Evolutionary conservation across 2,113 vertebrate species (phyloP).

Genomic region (Castor canadensis): DNA sequence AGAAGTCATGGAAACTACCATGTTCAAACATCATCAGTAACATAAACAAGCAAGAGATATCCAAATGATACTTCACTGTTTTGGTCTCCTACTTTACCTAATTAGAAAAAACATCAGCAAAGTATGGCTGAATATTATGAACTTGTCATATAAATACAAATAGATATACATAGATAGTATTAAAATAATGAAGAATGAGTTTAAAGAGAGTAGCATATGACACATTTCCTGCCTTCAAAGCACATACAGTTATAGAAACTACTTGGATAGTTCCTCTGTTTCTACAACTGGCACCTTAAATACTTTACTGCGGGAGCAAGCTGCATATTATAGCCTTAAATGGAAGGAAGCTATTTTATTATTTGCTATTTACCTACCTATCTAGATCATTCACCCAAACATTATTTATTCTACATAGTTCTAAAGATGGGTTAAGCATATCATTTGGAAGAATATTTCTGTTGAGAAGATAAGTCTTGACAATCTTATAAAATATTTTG

Average conservation of each 20-base stretch:
- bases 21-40: background rate
- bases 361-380: background rate
- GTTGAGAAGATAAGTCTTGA: background rate
- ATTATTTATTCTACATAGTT: constrained; percentile 24
- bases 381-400: constrained; percentile 8
- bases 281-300: background rate
- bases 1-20: too few species aligned
- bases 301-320: background rate
- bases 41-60: background rate
- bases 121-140: background rate
- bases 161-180: background rate
- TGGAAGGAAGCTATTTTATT: background rate
- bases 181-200: background rate
- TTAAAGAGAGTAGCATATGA: background rate
- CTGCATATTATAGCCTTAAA: background rate
- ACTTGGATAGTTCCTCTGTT: background rate
- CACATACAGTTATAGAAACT: background rate
- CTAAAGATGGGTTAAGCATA: background rate
- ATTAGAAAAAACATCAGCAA: background rate
- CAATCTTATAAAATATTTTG: constrained; percentile 18
- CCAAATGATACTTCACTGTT: background rate
- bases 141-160: background rate
- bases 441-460: constrained; percentile 13
- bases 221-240: background rate
- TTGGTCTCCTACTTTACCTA: background rate